Conservation (phyloP, 2,888 invertebrate genomes). For the Macrosiphum euphorbiae region DNA sequence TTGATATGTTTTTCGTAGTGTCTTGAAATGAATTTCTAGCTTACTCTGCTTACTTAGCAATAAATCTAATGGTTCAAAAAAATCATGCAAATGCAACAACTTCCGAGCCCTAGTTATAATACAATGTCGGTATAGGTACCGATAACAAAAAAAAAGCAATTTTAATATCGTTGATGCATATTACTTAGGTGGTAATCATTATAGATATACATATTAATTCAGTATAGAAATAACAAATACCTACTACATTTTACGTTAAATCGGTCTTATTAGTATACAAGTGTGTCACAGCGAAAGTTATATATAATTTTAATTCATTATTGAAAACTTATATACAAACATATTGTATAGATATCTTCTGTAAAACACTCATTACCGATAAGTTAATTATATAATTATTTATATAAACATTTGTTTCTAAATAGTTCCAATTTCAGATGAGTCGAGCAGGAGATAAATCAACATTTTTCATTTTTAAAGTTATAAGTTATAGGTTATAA, state of each 20-base stretch:
- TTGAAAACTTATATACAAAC: not conserved
- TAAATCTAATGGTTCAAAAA: no score
- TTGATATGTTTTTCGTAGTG: no score
- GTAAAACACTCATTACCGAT: not conserved
- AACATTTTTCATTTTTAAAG: not conserved
- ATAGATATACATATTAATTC: no score
- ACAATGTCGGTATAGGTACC: not conserved
- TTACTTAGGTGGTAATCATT: not conserved
- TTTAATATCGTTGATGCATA: not conserved
- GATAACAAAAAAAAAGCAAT: not conserved
- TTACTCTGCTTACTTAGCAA: no score
- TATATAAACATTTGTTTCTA: not conserved
- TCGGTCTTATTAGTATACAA: not conserved
- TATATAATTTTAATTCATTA: not conserved
- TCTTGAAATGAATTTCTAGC: no score
- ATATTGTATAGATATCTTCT: not conserved
- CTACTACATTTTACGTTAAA: not conserved
- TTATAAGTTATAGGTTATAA: not conserved
- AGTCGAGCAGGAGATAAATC: not conserved
- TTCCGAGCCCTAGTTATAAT: no score
- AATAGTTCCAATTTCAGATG: not conserved
- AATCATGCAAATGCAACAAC: no score
- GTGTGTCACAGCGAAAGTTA: not conserved
- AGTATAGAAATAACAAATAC: not conserved
- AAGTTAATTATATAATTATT: not conserved